Conservation (phyloP, 1,140 invertebrate species). For the Drosophila melanogaster region Release_6_plus_ISO1_MT NC_004354.4:4525501-4526000, state of each 20-base stretch:
- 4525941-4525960: too few species aligned
- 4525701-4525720: constrained; percentile 19
- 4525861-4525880: too few species aligned
- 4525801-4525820: neutral
- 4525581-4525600: constrained; percentile 58
- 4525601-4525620: neutral
- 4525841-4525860: neutral
- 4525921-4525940: too few species aligned
- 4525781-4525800: too few species aligned
- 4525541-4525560: constrained; percentile 78
- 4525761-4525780: neutral
- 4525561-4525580: constrained; percentile 80
- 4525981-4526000: too few species aligned
- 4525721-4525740: neutral
- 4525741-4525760: too few species aligned
- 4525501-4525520: neutral
- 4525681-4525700: constrained; percentile 16
- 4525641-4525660: constrained; percentile 61
- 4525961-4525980: neutral
- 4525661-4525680: constrained; percentile 68
- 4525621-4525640: neutral
- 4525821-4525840: neutral
- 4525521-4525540: constrained; percentile 68
- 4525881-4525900: too few species aligned
- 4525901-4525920: too few species aligned